A percentile compares a stretch with the other conserved stretches of the same genome.
These are phyloP conservation scores for Trachelus troglodyta DNA, from an alignment of 2,888 invertebrate species.

Conservation along the genomic window DNA sequence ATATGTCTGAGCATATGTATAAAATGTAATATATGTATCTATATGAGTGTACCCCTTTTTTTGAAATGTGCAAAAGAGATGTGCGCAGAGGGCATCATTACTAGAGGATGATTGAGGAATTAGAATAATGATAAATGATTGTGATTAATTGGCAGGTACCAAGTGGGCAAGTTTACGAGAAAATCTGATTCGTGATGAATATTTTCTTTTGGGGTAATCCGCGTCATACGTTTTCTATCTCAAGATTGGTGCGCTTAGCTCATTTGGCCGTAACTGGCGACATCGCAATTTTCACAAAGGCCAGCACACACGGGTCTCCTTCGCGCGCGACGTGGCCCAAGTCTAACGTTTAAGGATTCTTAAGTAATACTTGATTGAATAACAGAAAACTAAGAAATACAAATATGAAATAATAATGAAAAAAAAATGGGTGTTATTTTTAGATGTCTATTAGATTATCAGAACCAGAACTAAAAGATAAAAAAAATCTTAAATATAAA, in stretches of 20 bases:
- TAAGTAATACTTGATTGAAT: constrained; percentile 50
- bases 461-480: constrained; percentile 62
- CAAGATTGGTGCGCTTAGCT: not conserved
- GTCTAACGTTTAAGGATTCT: constrained; percentile 53
- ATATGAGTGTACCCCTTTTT: not conserved
- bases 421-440: constrained; percentile 65
- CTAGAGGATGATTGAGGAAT: not conserved
- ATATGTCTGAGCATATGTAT: too few species aligned
- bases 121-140: not conserved
- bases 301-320: constrained; percentile 26
- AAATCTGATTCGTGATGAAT: not conserved
- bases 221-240: not conserved
- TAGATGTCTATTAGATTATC: constrained; percentile 67
- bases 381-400: constrained; percentile 36
- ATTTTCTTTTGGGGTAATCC: not conserved
- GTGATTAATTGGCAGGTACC: not conserved
- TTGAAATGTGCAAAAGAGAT: not conserved
- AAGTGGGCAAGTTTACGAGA: not conserved
- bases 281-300: constrained; percentile 7
- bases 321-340: constrained; percentile 45
- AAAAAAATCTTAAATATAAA: constrained; percentile 54
- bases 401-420: constrained; percentile 60
- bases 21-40: not conserved
- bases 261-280: constrained; percentile 13
- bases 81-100: not conserved